These are phyloP conservation scores for Trissonchulus sp. DNA, from an alignment of 2,888 invertebrate species.

Conservation along the genomic window DNA sequence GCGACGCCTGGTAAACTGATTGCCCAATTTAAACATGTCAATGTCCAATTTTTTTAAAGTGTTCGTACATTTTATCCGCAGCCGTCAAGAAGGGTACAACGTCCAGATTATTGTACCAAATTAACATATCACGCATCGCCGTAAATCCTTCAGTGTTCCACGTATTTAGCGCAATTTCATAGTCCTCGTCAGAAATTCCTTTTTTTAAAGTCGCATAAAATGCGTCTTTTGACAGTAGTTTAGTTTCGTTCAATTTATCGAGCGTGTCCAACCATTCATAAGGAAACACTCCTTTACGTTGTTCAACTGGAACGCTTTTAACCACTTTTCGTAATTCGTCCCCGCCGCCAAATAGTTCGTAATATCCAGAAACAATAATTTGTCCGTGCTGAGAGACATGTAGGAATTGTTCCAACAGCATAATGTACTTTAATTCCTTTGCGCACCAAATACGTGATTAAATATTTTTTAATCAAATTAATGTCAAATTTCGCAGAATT, in stretches of 20 bases:
- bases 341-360: neutral
- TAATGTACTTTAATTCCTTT: neutral
- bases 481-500: neutral
- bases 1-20: conserved; percentile 30
- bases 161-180: neutral
- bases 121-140: conserved; percentile 26
- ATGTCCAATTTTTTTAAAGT: conserved; percentile 23
- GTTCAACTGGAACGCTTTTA: neutral
- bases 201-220: conserved; percentile 15
- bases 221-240: neutral
- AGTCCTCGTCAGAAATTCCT: neutral
- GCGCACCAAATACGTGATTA: neutral
- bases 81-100: conserved; percentile 33
- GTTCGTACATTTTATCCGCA: conserved; percentile 34
- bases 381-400: neutral
- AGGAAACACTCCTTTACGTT: neutral
- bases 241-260: neutral
- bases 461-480: conserved; percentile 6
- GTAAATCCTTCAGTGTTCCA: neutral
- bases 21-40: conserved; percentile 29
- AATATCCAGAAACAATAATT: neutral
- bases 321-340: neutral
- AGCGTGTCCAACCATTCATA: neutral
- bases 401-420: neutral
- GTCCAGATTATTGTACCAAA: conserved; percentile 32